phyloP scores from a whole-genome alignment of 2,113 vertebrate genomes.

The Trichomycterus rosablanca region DNA sequence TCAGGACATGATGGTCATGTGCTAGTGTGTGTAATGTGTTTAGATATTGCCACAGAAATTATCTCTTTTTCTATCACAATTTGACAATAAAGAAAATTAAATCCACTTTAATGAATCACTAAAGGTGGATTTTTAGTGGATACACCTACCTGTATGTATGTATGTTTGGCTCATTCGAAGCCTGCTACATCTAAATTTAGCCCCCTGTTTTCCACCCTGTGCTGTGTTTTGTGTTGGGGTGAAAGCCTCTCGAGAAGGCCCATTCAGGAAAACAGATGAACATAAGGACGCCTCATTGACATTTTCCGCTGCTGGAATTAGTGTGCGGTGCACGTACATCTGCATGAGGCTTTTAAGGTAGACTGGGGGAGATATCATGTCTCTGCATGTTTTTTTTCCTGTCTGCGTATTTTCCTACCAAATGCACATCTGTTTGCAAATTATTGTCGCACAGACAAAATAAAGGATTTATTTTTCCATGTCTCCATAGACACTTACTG shows the following conservation, averaged over 20 bases:
- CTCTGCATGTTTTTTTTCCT: neutral
- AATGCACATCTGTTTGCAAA: no score
- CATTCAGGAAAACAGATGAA: conserved; percentile 45
- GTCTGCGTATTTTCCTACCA: neutral
- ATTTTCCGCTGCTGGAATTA: conserved; percentile 40
- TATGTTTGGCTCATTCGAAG: neutral
- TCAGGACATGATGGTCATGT: no score
- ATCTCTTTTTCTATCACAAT: no score
- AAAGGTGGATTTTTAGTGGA: no score
- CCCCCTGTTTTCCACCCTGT: neutral
- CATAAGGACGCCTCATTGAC: conserved; percentile 42
- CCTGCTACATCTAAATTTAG: neutral
- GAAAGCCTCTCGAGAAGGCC: conserved; percentile 30
- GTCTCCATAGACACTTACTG: no score
- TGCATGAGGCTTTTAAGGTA: conserved; percentile 44
- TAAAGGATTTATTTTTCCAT: no score
- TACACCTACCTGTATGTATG: no score
- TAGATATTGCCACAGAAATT: no score
- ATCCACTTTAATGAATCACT: no score
- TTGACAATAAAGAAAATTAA: no score
- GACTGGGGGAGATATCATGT: conserved; percentile 25
- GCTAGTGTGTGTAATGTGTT: no score
- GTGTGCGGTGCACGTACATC: conserved; percentile 40
- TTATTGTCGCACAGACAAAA: no score
- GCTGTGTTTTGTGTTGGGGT: neutral